These are phyloP conservation scores for Melanotaenia nigrans DNA, from an alignment of 2,797 vertebrate genomes.

Conservation along the genomic window DNA sequence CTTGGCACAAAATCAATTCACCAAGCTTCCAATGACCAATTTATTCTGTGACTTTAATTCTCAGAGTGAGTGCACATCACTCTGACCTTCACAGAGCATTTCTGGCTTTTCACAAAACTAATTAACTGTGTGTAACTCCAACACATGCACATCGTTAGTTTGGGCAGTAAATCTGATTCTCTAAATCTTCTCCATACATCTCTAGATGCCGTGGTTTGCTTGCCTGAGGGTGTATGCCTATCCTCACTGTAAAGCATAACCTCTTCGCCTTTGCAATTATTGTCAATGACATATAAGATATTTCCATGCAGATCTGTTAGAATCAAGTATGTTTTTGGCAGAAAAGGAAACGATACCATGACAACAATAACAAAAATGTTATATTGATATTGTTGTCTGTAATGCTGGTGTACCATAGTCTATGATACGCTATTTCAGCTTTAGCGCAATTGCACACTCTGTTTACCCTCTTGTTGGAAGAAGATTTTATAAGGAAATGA, in stretches of 20 bases:
- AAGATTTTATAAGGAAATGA: slow-evolving; percentile 53
- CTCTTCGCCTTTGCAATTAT: too few species aligned
- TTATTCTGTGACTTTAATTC: not conserved
- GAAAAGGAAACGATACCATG: not conserved
- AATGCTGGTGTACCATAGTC: not conserved
- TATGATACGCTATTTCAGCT: slow-evolving; percentile 5
- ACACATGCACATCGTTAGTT: not conserved
- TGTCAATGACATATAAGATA: too few species aligned
- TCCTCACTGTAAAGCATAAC: too few species aligned
- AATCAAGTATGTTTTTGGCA: not conserved
- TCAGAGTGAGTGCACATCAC: not conserved
- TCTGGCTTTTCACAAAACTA: not conserved
- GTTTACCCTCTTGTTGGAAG: slow-evolving; percentile 29
- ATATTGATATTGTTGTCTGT: not conserved
- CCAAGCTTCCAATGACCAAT: not conserved
- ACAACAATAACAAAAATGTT: not conserved
- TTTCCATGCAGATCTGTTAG: not conserved
- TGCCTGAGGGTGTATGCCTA: too few species aligned
- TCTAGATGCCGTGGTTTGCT: too few species aligned
- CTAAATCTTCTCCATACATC: too few species aligned
- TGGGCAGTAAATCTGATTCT: not conserved
- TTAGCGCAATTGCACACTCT: not conserved
- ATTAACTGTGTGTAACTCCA: not conserved
- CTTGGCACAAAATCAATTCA: too few species aligned
- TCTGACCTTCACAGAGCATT: not conserved